Evolutionary conservation across 2,113 vertebrate species (phyloP), one percentile per base, ranked within the genome.

Genomic region (Colinus virginianus): DNA sequence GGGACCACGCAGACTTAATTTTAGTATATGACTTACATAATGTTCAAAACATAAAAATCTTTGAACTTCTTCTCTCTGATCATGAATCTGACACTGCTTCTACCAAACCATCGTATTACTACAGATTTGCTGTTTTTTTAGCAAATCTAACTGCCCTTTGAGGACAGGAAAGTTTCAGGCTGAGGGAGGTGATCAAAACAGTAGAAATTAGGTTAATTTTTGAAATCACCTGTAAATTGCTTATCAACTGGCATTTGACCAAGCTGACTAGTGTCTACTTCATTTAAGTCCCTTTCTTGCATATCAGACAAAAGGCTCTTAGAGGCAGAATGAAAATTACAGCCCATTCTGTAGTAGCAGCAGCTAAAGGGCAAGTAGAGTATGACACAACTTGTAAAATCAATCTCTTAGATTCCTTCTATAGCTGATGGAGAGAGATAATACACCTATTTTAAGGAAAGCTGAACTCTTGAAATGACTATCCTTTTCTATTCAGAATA

Each of bases 111-210:
- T 3, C 78, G 80, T 63, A 74, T 71, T 68, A 26, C 13, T 45
- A 6, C 6, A 38, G 7, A 9, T 79, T 61, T 76, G 12, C 3
- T 68, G 32, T 16, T 63, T 61, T 13, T 63, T 17, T 68, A 67
- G 40, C 2, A 82, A 64, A 91, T 15, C 17, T 7, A 13, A 13
- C 49, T 2, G 7, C 67, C 9, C 21, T 81, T 71, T 26, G 6
- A 0, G 2, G 2, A 13, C 26, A 53, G 9, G 26, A 14, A 23
- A 30, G 4, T 8, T 15, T 16, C 11, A 7, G 9, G 16, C 16
- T 78, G 7, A 70, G 6, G n/a, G 17, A 45, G 1, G 51, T 77
- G 71, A 68, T 88, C 68, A 76, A 55, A 61, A 46, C 10, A 5
- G 7, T 59, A 55, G 22, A 11, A 4, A 3, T 38, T n/a, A 90